These are phyloP conservation scores for Atherinosoma microstoma DNA, from an alignment of 2,797 vertebrate species.

Conservation along the genomic window DNA sequence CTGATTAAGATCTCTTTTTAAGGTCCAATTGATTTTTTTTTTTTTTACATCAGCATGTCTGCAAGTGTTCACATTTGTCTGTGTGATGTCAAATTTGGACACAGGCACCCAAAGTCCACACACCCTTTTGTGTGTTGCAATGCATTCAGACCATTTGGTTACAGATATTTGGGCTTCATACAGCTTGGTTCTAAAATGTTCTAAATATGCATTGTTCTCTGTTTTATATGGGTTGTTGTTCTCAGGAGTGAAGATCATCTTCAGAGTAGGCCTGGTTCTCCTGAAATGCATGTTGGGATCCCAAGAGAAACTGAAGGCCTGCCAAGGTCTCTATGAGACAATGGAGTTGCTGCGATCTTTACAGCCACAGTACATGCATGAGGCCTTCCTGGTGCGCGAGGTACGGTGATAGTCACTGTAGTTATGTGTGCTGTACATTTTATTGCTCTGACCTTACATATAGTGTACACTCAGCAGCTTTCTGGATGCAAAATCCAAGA, in stretches of 20 bases:
- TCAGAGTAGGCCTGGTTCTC: conserved; percentile 95
- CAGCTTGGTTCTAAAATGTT: no score
- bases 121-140: no score
- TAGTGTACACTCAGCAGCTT: background rate
- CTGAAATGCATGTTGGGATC: conserved; percentile 92
- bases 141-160: no score
- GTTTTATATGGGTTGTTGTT: background rate
- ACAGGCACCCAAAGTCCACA: no score
- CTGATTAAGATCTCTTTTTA: background rate
- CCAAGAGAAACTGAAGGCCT: conserved; percentile 91
- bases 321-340: conserved; percentile 95
- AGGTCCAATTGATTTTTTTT: no score
- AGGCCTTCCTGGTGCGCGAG: conserved; percentile 92
- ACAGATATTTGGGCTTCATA: no score
- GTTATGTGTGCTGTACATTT: background rate
- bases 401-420: conserved; percentile 67
- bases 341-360: conserved; percentile 91
- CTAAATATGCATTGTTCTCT: no score
- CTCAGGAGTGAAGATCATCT: conserved; percentile 95
- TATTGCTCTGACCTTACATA: conserved; percentile 10
- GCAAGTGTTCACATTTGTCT: background rate
- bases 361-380: conserved; percentile 90
- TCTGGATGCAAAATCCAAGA: background rate
- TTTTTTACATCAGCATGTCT: background rate
- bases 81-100: no score